These are phyloP conservation scores for Hybognathus amarus DNA, from an alignment of 2,797 vertebrate species.

Conservation along the genomic window DNA sequence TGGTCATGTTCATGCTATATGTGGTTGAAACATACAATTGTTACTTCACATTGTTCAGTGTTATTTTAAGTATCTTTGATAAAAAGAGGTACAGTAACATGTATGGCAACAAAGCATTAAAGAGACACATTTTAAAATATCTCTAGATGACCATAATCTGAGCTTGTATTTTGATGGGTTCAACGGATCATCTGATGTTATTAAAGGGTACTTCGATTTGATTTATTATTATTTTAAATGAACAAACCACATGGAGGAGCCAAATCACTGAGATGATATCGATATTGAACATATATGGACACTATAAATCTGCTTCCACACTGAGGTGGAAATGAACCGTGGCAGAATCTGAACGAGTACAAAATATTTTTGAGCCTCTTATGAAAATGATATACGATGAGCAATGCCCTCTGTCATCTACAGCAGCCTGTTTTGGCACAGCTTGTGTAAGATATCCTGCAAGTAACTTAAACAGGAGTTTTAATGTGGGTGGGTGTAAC, in stretches of 20 bases:
- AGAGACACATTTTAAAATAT: background rate
- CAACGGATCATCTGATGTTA: background rate
- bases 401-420: slow-evolving; percentile 54
- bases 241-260: background rate
- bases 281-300: background rate
- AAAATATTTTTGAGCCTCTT: slow-evolving; percentile 21
- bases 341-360: slow-evolving; percentile 10
- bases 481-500: slow-evolving; percentile 15
- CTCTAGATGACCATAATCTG: background rate
- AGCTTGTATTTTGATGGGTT: background rate
- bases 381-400: slow-evolving; percentile 45
- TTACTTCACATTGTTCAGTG: no score
- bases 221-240: background rate
- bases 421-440: slow-evolving; percentile 15
- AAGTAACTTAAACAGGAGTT: slow-evolving; percentile 26
- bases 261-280: background rate
- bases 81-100: background rate
- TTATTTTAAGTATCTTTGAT: background rate
- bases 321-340: slow-evolving; percentile 24
- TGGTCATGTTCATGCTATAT: no score
- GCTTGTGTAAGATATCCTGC: slow-evolving; percentile 35
- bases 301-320: slow-evolving; percentile 1
- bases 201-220: background rate
- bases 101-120: background rate
- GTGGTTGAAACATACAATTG: no score